A percentile compares a stretch with the other conserved stretches of the same genome.
Evolutionary conservation across 2,888 invertebrate genomes (phyloP).

Genomic region (Zele albiditarsus): DNA sequence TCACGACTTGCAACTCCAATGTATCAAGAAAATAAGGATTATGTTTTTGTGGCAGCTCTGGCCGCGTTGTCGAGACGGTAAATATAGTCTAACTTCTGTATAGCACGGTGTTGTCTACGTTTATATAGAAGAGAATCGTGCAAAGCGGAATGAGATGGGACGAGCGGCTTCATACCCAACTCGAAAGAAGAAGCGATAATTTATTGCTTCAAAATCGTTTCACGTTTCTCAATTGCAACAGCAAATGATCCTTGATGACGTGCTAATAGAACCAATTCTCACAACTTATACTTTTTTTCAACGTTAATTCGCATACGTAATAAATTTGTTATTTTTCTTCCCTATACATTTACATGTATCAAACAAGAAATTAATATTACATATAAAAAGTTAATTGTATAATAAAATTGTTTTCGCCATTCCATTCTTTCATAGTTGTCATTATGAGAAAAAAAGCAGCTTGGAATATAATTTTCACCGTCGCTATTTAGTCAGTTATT

Average conservation of each 20-base stretch:
- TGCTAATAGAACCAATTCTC: conserved; percentile 34
- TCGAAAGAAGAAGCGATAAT: conserved; percentile 20
- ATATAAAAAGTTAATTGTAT: no score
- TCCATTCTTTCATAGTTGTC: neutral
- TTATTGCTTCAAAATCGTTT: conserved; percentile 32
- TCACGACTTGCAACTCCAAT: conserved; percentile 43
- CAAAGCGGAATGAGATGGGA: neutral
- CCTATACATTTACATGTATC: no score
- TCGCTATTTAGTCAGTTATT: conserved; percentile 4
- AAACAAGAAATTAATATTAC: no score
- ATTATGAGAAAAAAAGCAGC: neutral
- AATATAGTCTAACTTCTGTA: conserved; percentile 53
- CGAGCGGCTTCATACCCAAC: neutral
- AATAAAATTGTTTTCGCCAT: neutral
- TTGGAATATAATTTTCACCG: neutral
- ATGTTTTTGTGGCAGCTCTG: conserved; percentile 53
- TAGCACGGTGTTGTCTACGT: neutral
- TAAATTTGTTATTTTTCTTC: no score
- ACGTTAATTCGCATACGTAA: neutral
- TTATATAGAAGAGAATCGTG: conserved; percentile 2
- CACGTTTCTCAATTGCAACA: conserved; percentile 21
- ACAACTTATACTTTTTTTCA: conserved; percentile 22
- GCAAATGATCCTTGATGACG: conserved; percentile 39
- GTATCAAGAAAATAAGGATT: conserved; percentile 60
- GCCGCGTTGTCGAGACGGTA: conserved; percentile 40